A percentile compares a stretch with the other conserved stretches of the same genome.
phyloP scores from a whole-genome alignment of 1,140 invertebrate species.

The Adoxophyes honmai region DNA sequence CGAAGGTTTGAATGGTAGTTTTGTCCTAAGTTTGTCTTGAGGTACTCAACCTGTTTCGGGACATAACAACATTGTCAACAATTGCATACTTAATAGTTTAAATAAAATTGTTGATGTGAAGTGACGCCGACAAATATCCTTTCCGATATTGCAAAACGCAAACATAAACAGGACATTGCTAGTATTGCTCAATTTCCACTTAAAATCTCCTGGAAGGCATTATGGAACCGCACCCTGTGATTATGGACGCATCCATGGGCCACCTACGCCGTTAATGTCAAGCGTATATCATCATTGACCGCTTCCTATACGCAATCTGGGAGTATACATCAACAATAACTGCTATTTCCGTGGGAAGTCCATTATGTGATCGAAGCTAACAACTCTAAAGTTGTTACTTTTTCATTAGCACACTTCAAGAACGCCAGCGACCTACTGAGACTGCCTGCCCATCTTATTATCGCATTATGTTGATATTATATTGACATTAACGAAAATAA shows the following conservation, averaged over 20 bases:
- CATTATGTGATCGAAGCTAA: slow-evolving; percentile 22
- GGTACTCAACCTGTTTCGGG: too few species aligned
- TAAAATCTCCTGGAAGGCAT: background rate
- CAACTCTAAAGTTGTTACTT: slow-evolving; percentile 8
- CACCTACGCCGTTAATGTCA: slow-evolving; percentile 25
- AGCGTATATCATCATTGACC: slow-evolving; percentile 38
- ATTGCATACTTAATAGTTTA: too few species aligned
- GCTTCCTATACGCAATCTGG: slow-evolving; percentile 41
- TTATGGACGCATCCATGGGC: slow-evolving; percentile 46
- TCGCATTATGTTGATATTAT: slow-evolving; percentile 12
- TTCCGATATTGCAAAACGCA: background rate
- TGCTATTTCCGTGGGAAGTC: slow-evolving; percentile 48
- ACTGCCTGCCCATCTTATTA: background rate
- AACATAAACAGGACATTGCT: background rate
- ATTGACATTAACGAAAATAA: background rate
- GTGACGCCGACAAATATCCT: background rate
- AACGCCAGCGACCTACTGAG: background rate
- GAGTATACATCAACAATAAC: slow-evolving; percentile 34
- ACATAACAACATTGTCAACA: too few species aligned
- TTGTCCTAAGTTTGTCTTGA: too few species aligned
- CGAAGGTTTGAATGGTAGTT: too few species aligned
- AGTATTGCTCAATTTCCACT: background rate
- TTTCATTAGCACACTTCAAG: slow-evolving; percentile 15
- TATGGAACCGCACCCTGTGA: slow-evolving; percentile 27
- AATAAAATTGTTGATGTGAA: background rate